These are phyloP conservation scores for Sinocyclocheilus rhinocerous DNA, from an alignment of 2,113 vertebrate species.

Conservation along the genomic window DNA sequence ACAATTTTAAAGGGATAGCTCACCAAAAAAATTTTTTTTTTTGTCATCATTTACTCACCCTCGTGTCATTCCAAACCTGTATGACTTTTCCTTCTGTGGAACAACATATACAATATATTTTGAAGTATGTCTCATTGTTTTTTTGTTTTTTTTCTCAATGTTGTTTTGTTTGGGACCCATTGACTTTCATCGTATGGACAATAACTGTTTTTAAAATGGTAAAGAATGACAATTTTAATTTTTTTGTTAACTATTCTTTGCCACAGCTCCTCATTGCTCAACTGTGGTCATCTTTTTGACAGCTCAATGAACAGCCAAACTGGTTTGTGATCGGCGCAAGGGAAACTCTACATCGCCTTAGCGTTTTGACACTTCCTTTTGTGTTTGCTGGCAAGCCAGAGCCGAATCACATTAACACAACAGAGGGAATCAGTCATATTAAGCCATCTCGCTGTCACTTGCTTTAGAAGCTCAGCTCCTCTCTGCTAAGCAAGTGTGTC, in stretches of 20 bases:
- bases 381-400: conserved; percentile 40
- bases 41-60: too few relatives aligned
- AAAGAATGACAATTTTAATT: too few relatives aligned
- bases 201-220: too few relatives aligned
- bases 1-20: neutral
- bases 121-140: too few relatives aligned
- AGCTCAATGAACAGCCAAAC: neutral
- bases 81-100: too few relatives aligned
- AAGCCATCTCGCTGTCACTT: conserved; percentile 67
- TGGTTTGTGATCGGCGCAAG: conserved; percentile 4
- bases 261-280: neutral
- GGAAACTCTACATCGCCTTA: neutral
- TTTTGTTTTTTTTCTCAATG: too few relatives aligned
- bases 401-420: conserved; percentile 68
- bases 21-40: neutral
- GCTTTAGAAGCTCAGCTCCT: conserved; percentile 61
- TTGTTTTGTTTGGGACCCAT: neutral
- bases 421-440: conserved; percentile 69
- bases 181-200: neutral
- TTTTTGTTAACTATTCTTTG: too few relatives aligned
- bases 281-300: neutral
- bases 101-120: too few relatives aligned
- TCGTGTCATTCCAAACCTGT: too few relatives aligned
- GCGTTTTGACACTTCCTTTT: conserved; percentile 49
- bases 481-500: conserved; percentile 61